These are phyloP conservation scores for Macquaria ambigua DNA, from an alignment of 2,113 vertebrate genomes.

Conservation along the genomic window DNA sequence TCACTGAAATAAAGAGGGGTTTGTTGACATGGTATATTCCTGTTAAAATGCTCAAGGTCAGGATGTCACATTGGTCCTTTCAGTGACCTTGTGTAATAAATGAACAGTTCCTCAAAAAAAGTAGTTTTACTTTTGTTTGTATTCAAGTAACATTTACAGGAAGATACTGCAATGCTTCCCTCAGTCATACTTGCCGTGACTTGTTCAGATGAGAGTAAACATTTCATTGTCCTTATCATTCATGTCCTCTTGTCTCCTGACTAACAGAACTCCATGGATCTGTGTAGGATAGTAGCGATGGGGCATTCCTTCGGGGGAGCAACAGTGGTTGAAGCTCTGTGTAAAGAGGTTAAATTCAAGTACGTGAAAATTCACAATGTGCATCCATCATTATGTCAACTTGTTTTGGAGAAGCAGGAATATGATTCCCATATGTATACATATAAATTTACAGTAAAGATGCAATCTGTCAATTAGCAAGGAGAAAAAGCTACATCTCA, in stretches of 20 bases:
- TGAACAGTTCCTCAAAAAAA: no score
- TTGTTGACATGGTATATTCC: no score
- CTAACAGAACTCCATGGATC: slow-evolving; percentile 90
- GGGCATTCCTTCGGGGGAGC: slow-evolving; percentile 98
- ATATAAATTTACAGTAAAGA: neutral
- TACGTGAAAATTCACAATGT: slow-evolving; percentile 75
- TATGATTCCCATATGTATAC: neutral
- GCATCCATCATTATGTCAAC: neutral
- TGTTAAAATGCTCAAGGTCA: no score
- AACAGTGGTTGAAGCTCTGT: slow-evolving; percentile 91
- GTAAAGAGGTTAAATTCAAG: slow-evolving; percentile 93
- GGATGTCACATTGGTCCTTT: no score
- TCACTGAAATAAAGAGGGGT: no score
- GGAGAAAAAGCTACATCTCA: no score
- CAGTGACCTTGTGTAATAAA: no score
- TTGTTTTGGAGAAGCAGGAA: neutral
- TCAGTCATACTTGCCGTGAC: neutral
- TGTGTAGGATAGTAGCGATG: slow-evolving; percentile 88
- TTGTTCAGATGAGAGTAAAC: neutral
- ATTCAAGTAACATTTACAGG: no score
- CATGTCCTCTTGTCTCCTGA: slow-evolving; percentile 1
- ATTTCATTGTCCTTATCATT: neutral
- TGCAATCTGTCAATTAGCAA: neutral
- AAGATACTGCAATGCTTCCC: no score
- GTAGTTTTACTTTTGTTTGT: no score